Evolutionary conservation across 1,140 invertebrate genomes (phyloP).

Genomic region (Macrobrachium rosenbergii): DNA sequence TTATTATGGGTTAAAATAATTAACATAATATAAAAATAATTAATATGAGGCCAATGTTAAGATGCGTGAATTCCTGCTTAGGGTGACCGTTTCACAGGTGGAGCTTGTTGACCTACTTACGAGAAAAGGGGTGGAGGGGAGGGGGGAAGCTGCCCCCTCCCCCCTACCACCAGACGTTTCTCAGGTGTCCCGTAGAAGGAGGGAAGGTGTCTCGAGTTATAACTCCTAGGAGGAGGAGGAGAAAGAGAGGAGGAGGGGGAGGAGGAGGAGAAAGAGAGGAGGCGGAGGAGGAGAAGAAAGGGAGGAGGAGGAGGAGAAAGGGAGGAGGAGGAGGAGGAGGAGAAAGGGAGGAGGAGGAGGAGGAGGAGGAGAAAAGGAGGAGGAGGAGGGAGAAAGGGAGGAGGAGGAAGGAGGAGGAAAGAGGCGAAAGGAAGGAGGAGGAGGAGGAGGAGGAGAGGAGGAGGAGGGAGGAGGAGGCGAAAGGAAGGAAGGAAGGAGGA

Average conservation of each 20-base stretch:
- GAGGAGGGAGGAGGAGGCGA: neutral
- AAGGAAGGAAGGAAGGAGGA: neutral
- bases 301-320: neutral
- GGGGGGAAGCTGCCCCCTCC: too few species aligned
- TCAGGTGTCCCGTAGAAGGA: too few species aligned
- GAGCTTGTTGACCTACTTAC: too few species aligned
- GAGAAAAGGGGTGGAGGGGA: too few species aligned
- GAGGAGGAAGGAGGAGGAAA: neutral
- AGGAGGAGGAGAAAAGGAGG: neutral
- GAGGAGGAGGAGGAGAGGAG: neutral
- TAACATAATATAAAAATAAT: too few species aligned
- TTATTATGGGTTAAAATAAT: too few species aligned
- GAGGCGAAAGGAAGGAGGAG: neutral
- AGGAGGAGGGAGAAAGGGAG: neutral
- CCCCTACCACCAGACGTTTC: too few species aligned
- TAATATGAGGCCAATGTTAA: too few species aligned
- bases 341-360: neutral
- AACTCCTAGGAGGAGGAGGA: neutral
- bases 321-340: neutral
- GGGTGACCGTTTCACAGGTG: too few species aligned
- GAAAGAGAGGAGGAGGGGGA: neutral
- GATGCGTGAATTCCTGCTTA: too few species aligned
- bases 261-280: conserved; percentile 5
- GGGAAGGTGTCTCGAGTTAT: too few species aligned
- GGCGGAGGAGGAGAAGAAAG: neutral